A percentile compares a stretch with the other conserved stretches of the same genome.
Conservation (phyloP, 2,797 vertebrate genomes). For the Gadopsis marmoratus region DNA sequence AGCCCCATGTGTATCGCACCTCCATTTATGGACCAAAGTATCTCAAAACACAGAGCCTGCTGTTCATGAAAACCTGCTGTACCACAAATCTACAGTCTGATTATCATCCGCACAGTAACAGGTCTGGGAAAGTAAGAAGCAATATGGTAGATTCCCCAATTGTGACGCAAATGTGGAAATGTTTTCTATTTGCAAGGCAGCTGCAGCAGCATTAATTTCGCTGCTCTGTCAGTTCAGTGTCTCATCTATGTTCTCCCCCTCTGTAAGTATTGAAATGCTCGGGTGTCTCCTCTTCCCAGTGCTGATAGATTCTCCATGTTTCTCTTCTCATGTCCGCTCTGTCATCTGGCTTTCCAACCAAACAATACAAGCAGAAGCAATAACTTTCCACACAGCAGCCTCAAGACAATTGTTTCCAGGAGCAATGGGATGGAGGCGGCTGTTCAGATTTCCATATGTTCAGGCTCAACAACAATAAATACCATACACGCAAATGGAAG, state of each 20-base stretch:
- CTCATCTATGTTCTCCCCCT: conserved; percentile 8
- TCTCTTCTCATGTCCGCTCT: conserved; percentile 44
- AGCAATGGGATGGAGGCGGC: not conserved
- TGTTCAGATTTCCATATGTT: conserved; percentile 57
- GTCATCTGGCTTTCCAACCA: conserved; percentile 30
- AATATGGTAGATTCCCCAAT: not conserved
- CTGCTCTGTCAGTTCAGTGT: conserved; percentile 26
- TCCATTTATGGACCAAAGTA: conserved; percentile 40
- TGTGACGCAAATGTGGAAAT: conserved; percentile 29
- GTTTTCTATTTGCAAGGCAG: conserved; percentile 24
- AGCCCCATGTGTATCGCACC: conserved; percentile 52
- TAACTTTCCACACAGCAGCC: conserved; percentile 50
- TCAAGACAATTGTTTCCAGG: conserved; percentile 41
- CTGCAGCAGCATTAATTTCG: conserved; percentile 39
- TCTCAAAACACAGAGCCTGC: conserved; percentile 30
- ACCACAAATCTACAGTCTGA: conserved; percentile 21
- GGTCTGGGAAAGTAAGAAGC: conserved; percentile 28
- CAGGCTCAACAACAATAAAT: conserved; percentile 52
- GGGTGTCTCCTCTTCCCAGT: not conserved
- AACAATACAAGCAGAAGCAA: conserved; percentile 49
- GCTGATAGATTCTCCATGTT: conserved; percentile 68
- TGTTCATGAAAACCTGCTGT: conserved; percentile 18
- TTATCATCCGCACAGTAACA: conserved; percentile 6
- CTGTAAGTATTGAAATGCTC: not conserved
- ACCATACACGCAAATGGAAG: conserved; percentile 19